phyloP scores from a whole-genome alignment of 1,140 invertebrate species.

The Drosophila trapezifrons region DNA sequence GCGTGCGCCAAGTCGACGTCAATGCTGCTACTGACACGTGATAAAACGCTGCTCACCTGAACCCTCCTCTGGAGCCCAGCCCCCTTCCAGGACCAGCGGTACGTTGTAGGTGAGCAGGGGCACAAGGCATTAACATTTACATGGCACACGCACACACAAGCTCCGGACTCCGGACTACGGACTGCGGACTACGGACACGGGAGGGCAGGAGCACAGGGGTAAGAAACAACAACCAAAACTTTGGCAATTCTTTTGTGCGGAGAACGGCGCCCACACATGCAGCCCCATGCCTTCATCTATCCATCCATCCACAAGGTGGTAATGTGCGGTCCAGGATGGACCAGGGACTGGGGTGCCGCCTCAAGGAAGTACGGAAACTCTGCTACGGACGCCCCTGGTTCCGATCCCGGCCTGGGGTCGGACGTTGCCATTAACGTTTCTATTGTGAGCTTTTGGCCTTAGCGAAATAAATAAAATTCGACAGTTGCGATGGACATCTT shows the following conservation, averaged over 20 bases:
- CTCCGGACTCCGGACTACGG: constrained; percentile 8
- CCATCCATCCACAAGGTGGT: constrained; percentile 41
- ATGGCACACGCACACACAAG: constrained; percentile 62
- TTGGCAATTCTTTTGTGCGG: constrained; percentile 73
- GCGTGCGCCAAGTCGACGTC: constrained; percentile 65
- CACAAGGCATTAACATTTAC: constrained; percentile 80
- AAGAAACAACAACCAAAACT: constrained; percentile 74
- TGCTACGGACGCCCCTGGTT: constrained; percentile 67
- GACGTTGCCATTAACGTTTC: constrained; percentile 78
- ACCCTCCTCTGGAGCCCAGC: constrained; percentile 17
- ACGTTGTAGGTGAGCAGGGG: constrained; percentile 73
- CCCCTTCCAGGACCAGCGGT: constrained; percentile 26
- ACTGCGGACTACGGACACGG: background rate
- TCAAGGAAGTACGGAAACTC: constrained; percentile 75
- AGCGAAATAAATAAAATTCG: constrained; percentile 82
- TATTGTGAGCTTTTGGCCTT: constrained; percentile 81
- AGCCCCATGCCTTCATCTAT: constrained; percentile 11
- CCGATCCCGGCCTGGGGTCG: constrained; percentile 31
- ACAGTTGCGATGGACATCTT: constrained; percentile 70
- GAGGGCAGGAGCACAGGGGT: constrained; percentile 13
- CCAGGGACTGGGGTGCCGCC: constrained; percentile 50
- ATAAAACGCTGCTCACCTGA: constrained; percentile 72
- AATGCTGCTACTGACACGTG: constrained; percentile 79
- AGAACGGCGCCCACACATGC: constrained; percentile 19
- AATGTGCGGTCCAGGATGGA: constrained; percentile 52